Percentiles rank a stretch among this genome's conserved stretches.
Conservation (phyloP, 2,888 invertebrate species). For the Noctua fimbriata region DNA sequence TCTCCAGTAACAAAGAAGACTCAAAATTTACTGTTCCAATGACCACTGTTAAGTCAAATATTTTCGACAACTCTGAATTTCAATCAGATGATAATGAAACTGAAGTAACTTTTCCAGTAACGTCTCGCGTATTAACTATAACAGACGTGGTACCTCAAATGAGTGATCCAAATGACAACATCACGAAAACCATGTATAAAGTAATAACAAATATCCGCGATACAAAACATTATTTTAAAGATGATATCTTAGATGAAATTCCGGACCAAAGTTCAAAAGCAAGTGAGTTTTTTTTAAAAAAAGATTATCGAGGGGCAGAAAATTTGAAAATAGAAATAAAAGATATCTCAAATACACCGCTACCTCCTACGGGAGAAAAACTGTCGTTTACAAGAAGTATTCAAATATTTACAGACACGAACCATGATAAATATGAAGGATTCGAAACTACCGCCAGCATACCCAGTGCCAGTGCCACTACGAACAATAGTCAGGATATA, state of each 20-base stretch:
- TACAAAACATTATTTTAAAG: background rate
- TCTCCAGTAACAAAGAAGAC: background rate
- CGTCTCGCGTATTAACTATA: background rate
- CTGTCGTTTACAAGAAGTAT: background rate
- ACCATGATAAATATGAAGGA: background rate
- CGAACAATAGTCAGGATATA: background rate
- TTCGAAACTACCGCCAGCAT: background rate
- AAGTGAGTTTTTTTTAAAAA: background rate
- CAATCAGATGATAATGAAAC: background rate
- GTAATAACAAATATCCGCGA: background rate
- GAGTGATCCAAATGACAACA: background rate
- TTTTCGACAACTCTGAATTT: background rate
- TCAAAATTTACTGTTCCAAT: background rate
- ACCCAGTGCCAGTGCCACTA: background rate
- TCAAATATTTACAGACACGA: background rate
- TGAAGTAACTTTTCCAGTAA: background rate
- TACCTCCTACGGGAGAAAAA: background rate
- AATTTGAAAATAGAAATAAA: background rate
- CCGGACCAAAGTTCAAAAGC: background rate
- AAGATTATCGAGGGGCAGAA: background rate
- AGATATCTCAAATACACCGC: background rate
- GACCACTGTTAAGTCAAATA: background rate
- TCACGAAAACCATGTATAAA: background rate
- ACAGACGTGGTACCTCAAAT: background rate
- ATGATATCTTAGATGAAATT: background rate